Conservation (phyloP, 23 tunicate genomes). For the Ascidia mentula region DNA sequence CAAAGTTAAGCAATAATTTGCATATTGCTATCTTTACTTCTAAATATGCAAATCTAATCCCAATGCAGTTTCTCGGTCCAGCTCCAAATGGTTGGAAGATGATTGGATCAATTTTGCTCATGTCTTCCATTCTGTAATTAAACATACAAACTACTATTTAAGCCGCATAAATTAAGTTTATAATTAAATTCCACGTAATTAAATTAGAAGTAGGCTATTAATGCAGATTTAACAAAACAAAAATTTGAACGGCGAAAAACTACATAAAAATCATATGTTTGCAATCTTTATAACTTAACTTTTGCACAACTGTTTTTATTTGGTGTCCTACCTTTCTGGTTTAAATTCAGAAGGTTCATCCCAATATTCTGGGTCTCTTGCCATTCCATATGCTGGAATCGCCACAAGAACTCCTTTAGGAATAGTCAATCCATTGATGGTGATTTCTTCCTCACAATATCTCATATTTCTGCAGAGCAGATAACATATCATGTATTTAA, state of each 20-base stretch:
- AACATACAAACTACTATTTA: too few species aligned
- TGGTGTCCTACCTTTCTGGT: constrained; percentile 53
- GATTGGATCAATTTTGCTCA: constrained; percentile 81
- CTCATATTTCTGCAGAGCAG: constrained; percentile 51
- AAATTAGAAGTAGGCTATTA: too few species aligned
- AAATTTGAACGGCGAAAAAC: too few species aligned
- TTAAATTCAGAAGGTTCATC: constrained; percentile 67
- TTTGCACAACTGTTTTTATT: not conserved
- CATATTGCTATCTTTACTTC: constrained; percentile 50
- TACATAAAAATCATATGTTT: too few species aligned
- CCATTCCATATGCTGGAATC: constrained; percentile 56
- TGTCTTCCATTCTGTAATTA: constrained; percentile 59
- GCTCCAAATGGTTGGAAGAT: constrained; percentile 84
- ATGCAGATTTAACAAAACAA: too few species aligned
- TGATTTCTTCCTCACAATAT: constrained; percentile 40
- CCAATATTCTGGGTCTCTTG: constrained; percentile 74
- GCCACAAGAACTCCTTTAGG: constrained; percentile 34
- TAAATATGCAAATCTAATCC: constrained; percentile 56
- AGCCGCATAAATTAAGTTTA: too few species aligned
- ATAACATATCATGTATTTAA: too few species aligned
- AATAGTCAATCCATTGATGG: constrained; percentile 59
- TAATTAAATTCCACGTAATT: too few species aligned
- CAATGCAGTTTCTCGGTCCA: constrained; percentile 80
- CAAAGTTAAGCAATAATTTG: constrained; percentile 47
- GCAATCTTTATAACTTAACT: too few species aligned